Percentiles rank a stretch among this genome's conserved stretches.
These are phyloP conservation scores for Lepidostoma basale DNA, from an alignment of 1,140 invertebrate genomes.

Conservation along the genomic window DNA sequence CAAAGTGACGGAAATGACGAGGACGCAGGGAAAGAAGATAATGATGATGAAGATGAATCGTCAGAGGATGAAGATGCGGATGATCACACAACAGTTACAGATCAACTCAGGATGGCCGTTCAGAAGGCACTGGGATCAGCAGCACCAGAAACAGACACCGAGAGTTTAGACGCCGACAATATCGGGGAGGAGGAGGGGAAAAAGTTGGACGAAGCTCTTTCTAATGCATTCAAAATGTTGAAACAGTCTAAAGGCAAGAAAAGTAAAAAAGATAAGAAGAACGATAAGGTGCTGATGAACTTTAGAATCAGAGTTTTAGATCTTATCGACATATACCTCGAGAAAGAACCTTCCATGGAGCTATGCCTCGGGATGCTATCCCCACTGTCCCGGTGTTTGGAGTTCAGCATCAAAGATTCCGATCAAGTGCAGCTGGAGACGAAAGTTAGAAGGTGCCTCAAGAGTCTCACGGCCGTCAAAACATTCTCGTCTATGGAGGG, in stretches of 20 bases:
- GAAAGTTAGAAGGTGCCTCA: constrained; percentile 66
- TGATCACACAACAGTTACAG: constrained; percentile 68
- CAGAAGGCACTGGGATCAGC: constrained; percentile 67
- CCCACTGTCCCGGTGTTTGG: constrained; percentile 67
- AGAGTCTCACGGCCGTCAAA: constrained; percentile 65
- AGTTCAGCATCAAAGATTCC: constrained; percentile 70
- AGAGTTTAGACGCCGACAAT: constrained; percentile 77
- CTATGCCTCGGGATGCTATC: constrained; percentile 70
- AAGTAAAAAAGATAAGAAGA: constrained; percentile 69
- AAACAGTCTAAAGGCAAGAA: constrained; percentile 65
- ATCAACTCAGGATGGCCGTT: constrained; percentile 69
- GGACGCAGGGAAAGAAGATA: constrained; percentile 52
- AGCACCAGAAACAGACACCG: constrained; percentile 64
- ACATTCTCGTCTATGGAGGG: constrained; percentile 65
- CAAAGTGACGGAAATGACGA: no score
- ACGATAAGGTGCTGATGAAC: constrained; percentile 69
- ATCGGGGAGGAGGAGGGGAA: constrained; percentile 77
- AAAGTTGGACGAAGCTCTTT: constrained; percentile 71
- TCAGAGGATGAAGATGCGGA: constrained; percentile 59
- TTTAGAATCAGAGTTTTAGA: constrained; percentile 73
- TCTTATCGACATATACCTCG: constrained; percentile 72
- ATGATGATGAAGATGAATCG: constrained; percentile 51
- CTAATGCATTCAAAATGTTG: constrained; percentile 71
- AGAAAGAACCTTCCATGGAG: constrained; percentile 69
- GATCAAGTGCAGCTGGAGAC: constrained; percentile 71